Evolutionary conservation across 2,113 vertebrate genomes (phyloP), one percentile per base, ranked within the genome.

Genomic region (Zosterops lateralis): DNA sequence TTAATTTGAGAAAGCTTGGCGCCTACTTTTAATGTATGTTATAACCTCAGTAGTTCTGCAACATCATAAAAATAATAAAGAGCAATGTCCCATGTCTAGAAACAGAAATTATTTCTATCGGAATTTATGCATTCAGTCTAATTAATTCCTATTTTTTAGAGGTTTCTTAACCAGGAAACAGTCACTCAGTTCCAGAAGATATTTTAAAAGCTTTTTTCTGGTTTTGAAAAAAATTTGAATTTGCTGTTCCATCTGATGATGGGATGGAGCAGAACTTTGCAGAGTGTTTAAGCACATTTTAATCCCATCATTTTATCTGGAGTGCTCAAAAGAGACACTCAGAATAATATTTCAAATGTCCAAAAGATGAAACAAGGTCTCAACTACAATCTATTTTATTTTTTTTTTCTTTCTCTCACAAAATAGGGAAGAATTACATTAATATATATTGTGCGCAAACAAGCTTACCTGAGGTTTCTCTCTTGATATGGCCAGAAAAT

Each of bases 41-140:
- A 54, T 90, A 83, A 86, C 81, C 88, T 93, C 89, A n/a, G 48
- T 92, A 95, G 60, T 85, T 89, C 84, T 70, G 85, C 64, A 95
- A 91, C 90, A 72, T 51, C 97, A 77, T 92, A 93, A 96, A 97
- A 95, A 84, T 70, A 96, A 90, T 95, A 91, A 97, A 97, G 82
- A 95, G 88, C 84, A 97, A 96, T 56, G 25, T 88, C 89, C 91
- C 88, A 53, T 93, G 93, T 84, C 94, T 80, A 92, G 94, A 96
- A 95, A 92, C 66, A 92, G 92, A 96, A 96, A 92, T 22, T 0
- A 89, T 89, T 92, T 92, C 84, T 72, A 57, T 8, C 0, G 7
- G 77, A 83, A 92, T 96, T 92, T 87, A 95, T 82, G 73, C 7
- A 86, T 82, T 62, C 25, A 0, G 3, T 47, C 61, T 57, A 93